Evolutionary conservation across 2,888 invertebrate genomes (phyloP).

Genomic region (Schizotus pectinicornis): DNA sequence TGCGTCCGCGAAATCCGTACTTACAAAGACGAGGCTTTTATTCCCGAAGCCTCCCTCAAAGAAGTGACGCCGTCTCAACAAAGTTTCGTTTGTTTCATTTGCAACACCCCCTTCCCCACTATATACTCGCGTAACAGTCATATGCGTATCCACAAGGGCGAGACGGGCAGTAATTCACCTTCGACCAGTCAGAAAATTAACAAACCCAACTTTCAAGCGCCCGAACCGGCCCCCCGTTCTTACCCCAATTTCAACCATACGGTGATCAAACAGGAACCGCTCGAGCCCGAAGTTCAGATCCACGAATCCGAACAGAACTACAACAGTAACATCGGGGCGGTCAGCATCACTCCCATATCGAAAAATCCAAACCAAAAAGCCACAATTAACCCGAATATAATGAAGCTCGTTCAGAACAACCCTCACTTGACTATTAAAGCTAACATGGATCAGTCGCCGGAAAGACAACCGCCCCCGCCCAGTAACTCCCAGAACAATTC

Average conservation of each 20-base stretch:
- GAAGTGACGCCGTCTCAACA: conserved; percentile 34
- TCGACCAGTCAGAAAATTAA: conserved; percentile 18
- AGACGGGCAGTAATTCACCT: conserved; percentile 27
- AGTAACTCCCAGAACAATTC: conserved; percentile 17
- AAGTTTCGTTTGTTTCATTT: conserved; percentile 54
- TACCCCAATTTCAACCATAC: background rate
- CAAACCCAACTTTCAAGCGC: conserved; percentile 1
- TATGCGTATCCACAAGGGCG: conserved; percentile 57
- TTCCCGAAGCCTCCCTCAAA: conserved; percentile 22
- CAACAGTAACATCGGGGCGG: conserved; percentile 40
- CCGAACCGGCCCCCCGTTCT: conserved; percentile 4
- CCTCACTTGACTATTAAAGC: conserved; percentile 55
- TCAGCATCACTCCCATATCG: conserved; percentile 56
- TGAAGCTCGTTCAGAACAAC: conserved; percentile 56
- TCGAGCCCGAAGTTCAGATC: conserved; percentile 57
- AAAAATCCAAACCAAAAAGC: conserved; percentile 50
- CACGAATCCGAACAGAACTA: conserved; percentile 47
- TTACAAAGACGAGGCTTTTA: conserved; percentile 48
- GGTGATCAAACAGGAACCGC: conserved; percentile 50
- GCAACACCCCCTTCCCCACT: conserved; percentile 55
- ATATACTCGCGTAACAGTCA: conserved; percentile 56
- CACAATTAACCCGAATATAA: conserved; percentile 51
- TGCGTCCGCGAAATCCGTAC: conserved; percentile 53
- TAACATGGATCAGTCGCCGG: conserved; percentile 22
- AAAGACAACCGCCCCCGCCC: conserved; percentile 21